phyloP scores from a whole-genome alignment of 2,797 vertebrate species.

The Pangasius krempfi region DNA sequence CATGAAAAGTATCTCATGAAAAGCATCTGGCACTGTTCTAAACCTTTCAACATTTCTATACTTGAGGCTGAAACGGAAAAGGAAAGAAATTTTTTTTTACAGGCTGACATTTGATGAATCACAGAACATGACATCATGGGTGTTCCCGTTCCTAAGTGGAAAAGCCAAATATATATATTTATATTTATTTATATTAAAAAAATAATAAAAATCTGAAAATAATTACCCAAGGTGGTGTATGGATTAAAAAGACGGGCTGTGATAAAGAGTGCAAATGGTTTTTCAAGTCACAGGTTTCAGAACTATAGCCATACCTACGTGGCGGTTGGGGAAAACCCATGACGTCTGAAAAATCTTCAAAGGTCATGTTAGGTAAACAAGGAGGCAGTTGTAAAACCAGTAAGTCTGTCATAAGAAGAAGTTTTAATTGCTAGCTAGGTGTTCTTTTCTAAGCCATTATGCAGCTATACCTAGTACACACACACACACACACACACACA shows the following conservation, averaged over 20 bases:
- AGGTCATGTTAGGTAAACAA: not conserved
- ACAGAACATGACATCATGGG: not conserved
- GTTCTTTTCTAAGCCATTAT: not conserved
- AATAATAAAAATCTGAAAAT: not conserved
- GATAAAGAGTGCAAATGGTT: not conserved
- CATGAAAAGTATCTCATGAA: not conserved
- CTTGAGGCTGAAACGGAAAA: not conserved
- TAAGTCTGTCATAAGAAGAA: not conserved
- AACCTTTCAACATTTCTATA: not conserved
- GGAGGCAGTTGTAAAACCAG: not conserved
- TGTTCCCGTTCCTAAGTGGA: not conserved
- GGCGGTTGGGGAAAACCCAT: not conserved
- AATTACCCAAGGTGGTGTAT: not conserved
- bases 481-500: no score
- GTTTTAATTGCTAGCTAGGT: not conserved
- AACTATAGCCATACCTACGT: not conserved
- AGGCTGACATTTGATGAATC: not conserved
- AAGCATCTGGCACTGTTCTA: not conserved
- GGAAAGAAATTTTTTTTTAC: not conserved
- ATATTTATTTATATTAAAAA: not conserved
- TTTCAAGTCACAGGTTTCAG: not conserved
- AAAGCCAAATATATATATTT: not conserved
- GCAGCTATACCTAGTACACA: no score
- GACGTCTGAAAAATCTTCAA: not conserved
- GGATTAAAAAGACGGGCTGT: not conserved